Percentiles rank a stretch among this genome's conserved stretches.
Evolutionary conservation across 2,888 invertebrate genomes (phyloP).

Genomic region (Diogma glabrata): DNA sequence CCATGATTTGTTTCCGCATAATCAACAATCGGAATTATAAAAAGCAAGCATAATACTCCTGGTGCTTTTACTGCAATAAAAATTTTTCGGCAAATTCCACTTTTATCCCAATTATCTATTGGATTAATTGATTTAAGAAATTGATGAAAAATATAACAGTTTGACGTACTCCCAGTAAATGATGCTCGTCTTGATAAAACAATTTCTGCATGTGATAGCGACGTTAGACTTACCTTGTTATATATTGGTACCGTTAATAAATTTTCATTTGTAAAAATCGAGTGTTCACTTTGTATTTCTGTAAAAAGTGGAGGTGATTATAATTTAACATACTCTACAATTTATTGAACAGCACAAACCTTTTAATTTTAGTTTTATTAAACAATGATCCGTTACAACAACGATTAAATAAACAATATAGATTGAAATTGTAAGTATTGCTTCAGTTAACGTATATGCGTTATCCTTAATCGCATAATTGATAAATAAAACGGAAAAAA

Average conservation of each 20-base stretch:
- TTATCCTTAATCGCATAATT: conserved; percentile 21
- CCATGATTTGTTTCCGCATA: conserved; percentile 37
- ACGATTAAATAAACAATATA: conserved; percentile 22
- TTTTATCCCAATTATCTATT: conserved; percentile 13
- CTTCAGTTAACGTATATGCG: conserved; percentile 18
- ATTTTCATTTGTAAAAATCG: too few relatives aligned
- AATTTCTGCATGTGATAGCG: too few relatives aligned
- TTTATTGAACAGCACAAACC: too few relatives aligned
- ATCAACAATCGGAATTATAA: conserved; percentile 46
- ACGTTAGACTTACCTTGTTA: too few relatives aligned
- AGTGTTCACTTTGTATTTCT: too few relatives aligned
- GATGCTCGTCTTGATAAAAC: too few relatives aligned
- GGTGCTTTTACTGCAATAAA: conserved; percentile 29
- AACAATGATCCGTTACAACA: conserved; percentile 22
- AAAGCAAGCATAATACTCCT: conserved; percentile 38
- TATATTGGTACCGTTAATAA: too few relatives aligned
- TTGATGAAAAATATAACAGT: conserved; percentile 13
- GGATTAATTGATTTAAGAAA: conserved; percentile 16
- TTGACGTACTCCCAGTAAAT: too few relatives aligned
- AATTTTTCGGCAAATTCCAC: conserved; percentile 8
- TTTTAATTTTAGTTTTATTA: too few relatives aligned
- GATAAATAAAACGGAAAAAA: conserved; percentile 21
- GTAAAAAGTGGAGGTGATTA: too few relatives aligned
- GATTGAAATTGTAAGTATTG: conserved; percentile 15
- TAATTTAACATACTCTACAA: too few relatives aligned